Base-by-base conservation (phyloP, 2,113 vertebrate species). In the Chloropsis cyanopogon region DNA sequence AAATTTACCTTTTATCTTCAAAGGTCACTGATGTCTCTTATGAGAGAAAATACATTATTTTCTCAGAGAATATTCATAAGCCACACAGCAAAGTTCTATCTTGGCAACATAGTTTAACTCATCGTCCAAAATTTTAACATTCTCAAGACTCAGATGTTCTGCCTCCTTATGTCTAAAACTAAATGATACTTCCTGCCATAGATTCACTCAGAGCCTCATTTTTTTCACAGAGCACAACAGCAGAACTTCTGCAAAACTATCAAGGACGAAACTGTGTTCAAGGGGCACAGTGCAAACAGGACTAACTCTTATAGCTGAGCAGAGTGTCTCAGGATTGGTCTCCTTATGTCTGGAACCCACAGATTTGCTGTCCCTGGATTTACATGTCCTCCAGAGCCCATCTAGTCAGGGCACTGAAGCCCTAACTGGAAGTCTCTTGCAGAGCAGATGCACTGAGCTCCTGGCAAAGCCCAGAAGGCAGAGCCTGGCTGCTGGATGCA, bases 1-100 rank as follows among this genome's bases (percentile, higher is more conserved):
- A 91, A 7, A 92, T 81, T 93, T 75, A 77, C 69, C 37, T 97
- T 97, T 95, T 87, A 71, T 92, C 59, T 80, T 70, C 50, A 64
- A 92, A 93, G 54, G 88, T 89, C 61, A 90, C 8, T 82, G 79
- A 46, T 90, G 52, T 59, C 64, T 41, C 56, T 90, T 94, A 79
- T 17, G 84, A 88, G 71, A 86, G 59, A 75, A 70, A 81, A 86
- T n/a, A 10, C 31, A 69, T 76, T 93, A 69, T 83, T 77, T 85
- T 76, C 72, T 79, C 59, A 61, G 79, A 86, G 72, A 95, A 82
- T 91, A 87, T 65, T 81, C 72, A 78, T 87, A 88, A 88, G 25
- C 26, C 76, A 31, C 57, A 52, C 20, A 88, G 53, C 82, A 56
- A 94, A 37, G 59, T 90, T 97, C 78, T 88, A 14, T 44, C 85